phyloP scores from a whole-genome alignment of 23 tunicate genomes.

The Aplidium turbinatum region DNA sequence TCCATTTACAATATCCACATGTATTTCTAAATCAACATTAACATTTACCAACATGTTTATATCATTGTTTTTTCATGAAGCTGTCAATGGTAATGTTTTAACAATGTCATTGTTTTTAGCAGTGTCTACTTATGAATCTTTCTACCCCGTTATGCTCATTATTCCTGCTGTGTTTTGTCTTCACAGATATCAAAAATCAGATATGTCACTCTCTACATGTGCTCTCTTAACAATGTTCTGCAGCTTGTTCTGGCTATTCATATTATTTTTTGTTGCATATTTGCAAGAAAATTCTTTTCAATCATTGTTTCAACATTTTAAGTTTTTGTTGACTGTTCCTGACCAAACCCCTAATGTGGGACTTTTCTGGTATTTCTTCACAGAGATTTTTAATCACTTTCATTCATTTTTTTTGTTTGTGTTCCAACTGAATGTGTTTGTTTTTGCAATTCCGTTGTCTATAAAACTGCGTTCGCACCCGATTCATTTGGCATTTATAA shows the following conservation, averaged over 20 bases:
- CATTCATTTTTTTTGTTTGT: slow-evolving; percentile 76
- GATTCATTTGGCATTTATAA: slow-evolving; percentile 47
- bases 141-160: slow-evolving; percentile 68
- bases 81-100: slow-evolving; percentile 31
- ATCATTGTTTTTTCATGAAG: slow-evolving; percentile 29
- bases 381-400: slow-evolving; percentile 89
- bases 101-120: slow-evolving; percentile 64
- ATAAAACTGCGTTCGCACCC: slow-evolving; percentile 74
- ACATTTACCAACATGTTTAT: slow-evolving; percentile 77
- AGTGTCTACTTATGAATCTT: slow-evolving; percentile 70
- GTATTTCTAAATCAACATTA: slow-evolving; percentile 61
- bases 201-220: not conserved
- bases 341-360: slow-evolving; percentile 94
- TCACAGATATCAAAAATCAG: slow-evolving; percentile 25
- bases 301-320: slow-evolving; percentile 7
- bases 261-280: slow-evolving; percentile 13
- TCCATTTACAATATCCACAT: slow-evolving; percentile 73
- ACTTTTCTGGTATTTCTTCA: slow-evolving; percentile 93
- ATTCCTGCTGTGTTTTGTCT: slow-evolving; percentile 26
- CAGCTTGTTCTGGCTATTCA: not conserved
- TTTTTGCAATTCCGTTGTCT: slow-evolving; percentile 74
- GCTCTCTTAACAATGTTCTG: not conserved
- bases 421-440: slow-evolving; percentile 70
- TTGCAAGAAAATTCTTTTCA: slow-evolving; percentile 8
- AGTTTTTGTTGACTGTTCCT: slow-evolving; percentile 50